These are phyloP conservation scores for Heliothis peltigera DNA, from an alignment of 2,888 invertebrate species.

Conservation along the genomic window DNA sequence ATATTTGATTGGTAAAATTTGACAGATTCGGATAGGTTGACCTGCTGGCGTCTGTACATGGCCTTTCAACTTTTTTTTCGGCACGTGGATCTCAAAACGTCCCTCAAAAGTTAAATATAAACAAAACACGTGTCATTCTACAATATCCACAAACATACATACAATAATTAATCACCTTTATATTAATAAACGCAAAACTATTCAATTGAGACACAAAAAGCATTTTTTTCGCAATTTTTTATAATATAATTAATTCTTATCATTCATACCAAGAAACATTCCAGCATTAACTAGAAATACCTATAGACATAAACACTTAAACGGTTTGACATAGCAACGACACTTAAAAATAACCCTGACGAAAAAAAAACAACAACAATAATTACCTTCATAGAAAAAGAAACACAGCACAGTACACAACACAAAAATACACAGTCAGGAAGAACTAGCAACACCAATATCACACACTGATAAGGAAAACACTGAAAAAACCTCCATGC, in stretches of 20 bases:
- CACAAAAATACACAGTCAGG: conserved; percentile 64
- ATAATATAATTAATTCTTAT: background rate
- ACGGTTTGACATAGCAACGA: background rate
- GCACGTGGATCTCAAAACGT: no score
- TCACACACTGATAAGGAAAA: conserved; percentile 64
- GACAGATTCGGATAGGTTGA: no score
- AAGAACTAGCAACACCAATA: conserved; percentile 60
- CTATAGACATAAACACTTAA: conserved; percentile 4
- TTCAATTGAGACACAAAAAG: background rate
- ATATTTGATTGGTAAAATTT: no score
- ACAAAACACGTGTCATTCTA: no score
- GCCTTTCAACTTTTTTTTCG: no score
- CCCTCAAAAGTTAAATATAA: no score
- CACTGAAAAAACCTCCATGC: conserved; percentile 59
- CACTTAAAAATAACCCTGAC: conserved; percentile 9
- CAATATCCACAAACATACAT: no score
- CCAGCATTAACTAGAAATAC: background rate
- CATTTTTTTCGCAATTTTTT: background rate
- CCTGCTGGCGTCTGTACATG: no score
- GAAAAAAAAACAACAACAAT: conserved; percentile 42
- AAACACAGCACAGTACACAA: conserved; percentile 62
- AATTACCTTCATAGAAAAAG: conserved; percentile 61
- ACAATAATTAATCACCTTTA: no score
- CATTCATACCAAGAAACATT: background rate
- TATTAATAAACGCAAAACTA: background rate